phyloP scores from a whole-genome alignment of 2,888 invertebrate genomes.

The Branchellion lobata region DNA sequence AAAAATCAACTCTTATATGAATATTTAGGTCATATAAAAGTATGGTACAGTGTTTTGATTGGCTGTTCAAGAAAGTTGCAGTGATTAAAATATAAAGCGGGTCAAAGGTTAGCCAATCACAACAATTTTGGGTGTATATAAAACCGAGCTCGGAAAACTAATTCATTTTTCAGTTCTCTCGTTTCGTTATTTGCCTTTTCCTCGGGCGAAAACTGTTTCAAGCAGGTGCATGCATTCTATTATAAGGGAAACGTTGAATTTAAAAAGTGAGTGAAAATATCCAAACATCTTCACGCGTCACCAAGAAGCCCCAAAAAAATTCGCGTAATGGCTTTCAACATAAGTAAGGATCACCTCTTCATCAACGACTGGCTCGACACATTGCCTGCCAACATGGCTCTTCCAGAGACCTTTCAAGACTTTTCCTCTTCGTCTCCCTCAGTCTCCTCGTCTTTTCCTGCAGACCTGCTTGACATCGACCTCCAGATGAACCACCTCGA shows the following conservation, averaged over 20 bases:
- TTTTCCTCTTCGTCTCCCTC: not conserved
- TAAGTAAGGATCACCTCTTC: not conserved
- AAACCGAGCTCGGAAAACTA: not conserved
- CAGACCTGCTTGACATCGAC: slow-evolving; percentile 12
- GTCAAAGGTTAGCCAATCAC: slow-evolving; percentile 16
- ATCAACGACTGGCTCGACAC: slow-evolving; percentile 7
- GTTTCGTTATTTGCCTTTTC: too few relatives aligned
- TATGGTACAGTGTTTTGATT: too few relatives aligned
- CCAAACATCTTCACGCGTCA: too few relatives aligned
- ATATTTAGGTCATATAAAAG: too few relatives aligned
- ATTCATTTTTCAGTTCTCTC: not conserved
- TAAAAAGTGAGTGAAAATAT: too few relatives aligned
- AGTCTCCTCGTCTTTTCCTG: not conserved
- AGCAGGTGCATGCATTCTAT: too few relatives aligned
- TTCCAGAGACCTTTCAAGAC: not conserved
- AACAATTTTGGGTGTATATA: not conserved
- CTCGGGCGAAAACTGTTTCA: too few relatives aligned
- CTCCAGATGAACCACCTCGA: slow-evolving; percentile 9
- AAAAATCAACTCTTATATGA: too few relatives aligned
- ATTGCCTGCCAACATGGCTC: not conserved
- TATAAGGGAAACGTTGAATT: too few relatives aligned
- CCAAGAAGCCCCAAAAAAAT: too few relatives aligned
- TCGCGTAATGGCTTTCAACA: not conserved
- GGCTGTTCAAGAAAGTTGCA: not conserved
- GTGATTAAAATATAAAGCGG: slow-evolving; percentile 5